A percentile compares a stretch with the other conserved stretches of the same genome.
Evolutionary conservation across 2,113 vertebrate genomes (phyloP).

Genomic region (Centropus unirufus): DNA sequence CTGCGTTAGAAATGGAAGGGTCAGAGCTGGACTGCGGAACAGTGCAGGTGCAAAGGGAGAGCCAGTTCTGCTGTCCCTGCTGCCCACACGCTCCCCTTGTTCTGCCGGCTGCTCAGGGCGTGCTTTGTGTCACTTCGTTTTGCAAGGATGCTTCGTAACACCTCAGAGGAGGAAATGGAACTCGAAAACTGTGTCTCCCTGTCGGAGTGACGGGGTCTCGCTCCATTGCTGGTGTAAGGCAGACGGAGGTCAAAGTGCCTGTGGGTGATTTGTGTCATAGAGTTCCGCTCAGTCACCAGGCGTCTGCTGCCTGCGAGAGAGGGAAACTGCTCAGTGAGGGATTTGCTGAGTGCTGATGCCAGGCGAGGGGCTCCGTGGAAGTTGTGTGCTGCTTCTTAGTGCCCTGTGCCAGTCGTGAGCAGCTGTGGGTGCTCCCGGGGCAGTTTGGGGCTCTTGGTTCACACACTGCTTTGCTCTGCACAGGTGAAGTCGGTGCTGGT

Average conservation of each 20-base stretch:
- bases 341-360: not conserved
- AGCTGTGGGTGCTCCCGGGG: fast-evolving
- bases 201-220: not conserved
- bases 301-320: fast-evolving
- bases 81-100: not conserved
- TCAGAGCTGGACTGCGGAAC: not conserved
- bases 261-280: fast-evolving
- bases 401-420: fast-evolving
- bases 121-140: not conserved
- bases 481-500: not conserved
- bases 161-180: not conserved
- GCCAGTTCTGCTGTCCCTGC: not conserved
- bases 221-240: not conserved
- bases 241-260: not conserved
- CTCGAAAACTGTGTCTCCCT: not conserved
- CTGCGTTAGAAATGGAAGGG: not conserved
- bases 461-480: fast-evolving
- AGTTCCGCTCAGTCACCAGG: not conserved
- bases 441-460: not conserved
- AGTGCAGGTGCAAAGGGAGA: not conserved
- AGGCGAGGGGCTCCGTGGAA: fast-evolving
- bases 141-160: not conserved
- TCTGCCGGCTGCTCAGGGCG: not conserved
- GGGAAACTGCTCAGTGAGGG: fast-evolving
- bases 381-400: fast-evolving